Base-by-base conservation (phyloP, 1,140 invertebrate genomes). In the Gerris buenoi region DNA sequence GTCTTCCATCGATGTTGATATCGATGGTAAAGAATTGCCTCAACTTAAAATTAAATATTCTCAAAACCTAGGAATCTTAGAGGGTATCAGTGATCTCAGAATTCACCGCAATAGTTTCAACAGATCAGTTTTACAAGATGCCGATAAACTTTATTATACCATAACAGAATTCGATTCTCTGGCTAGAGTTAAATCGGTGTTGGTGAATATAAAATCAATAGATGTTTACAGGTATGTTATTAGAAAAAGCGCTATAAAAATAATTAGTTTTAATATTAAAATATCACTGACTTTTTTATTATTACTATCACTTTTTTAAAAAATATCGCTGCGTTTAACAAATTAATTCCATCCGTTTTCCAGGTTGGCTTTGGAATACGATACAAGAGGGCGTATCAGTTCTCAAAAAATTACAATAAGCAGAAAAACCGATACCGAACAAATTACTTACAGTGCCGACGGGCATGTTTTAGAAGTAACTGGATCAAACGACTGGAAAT, bases 401-500 rank as follows among this genome's bases (percentile, higher is more conserved):
- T 84, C 87, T 58, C 86, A 89, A 33, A 91, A 91, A 73, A 79
- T 89, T 22, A 84, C 85, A 29, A 86, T 92, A 68, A 88, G 88
- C n/a, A 79, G 89, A 46, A 85, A 86, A 0, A 85, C 86, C 0
- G 84, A 85, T 25, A 86, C 85, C 69, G 89, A 93, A 73, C 87
- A 88, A 70, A 86, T 93, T 61, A 88, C 86, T 15, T 95, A 95
- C 73, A 93, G 92, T 73, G 88, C 87, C 46, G 91, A 94, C 74
- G 90, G 91, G 0, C 91, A 93, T 74, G 83, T 95, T 0, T 80
- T 91, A 65, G 90, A 94, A 77, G 87, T 95, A 0, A 81, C 86
- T 22, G 90, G 91, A 15, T 90, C 87, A 0, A 87, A 87, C 65
- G 90, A 93, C 71, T 97, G 93, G 93, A 92, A 93, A 71, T 98